Evolutionary conservation across 2,797 vertebrate species (phyloP).

Genomic region (Taeniopygia guttata): DNA sequence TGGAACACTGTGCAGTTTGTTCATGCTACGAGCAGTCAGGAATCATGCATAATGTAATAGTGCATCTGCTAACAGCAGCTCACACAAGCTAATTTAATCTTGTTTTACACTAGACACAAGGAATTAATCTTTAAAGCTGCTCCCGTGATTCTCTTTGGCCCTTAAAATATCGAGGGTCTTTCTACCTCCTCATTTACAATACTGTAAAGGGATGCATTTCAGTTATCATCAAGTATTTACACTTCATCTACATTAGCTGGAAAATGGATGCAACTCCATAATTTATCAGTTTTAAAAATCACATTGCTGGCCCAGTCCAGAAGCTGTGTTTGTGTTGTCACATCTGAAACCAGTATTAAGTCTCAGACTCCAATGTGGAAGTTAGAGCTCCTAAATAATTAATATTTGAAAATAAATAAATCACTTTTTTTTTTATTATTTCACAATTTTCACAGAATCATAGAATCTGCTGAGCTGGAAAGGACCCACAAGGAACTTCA

Average conservation of each 20-base stretch:
- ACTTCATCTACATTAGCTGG: slow-evolving; percentile 55
- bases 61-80: slow-evolving; percentile 75
- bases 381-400: background rate
- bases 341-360: background rate
- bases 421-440: background rate
- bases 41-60: slow-evolving; percentile 78
- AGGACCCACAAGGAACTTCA: background rate
- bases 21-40: slow-evolving; percentile 69
- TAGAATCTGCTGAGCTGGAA: background rate
- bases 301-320: background rate
- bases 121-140: slow-evolving; percentile 73
- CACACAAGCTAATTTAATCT: slow-evolving; percentile 77
- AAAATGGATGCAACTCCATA: slow-evolving; percentile 51
- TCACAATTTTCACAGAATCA: background rate
- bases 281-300: slow-evolving; percentile 46
- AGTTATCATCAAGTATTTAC: slow-evolving; percentile 47
- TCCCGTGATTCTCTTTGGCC: slow-evolving; percentile 62
- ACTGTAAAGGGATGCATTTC: slow-evolving; percentile 46
- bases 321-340: background rate
- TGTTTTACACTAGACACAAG: slow-evolving; percentile 71
- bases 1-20: slow-evolving; percentile 65
- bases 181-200: slow-evolving; percentile 57
- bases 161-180: slow-evolving; percentile 41
- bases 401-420: background rate
- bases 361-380: background rate